These are phyloP conservation scores for Hypena proboscidalis DNA, from an alignment of 2,888 invertebrate genomes.

Conservation along the genomic window DNA sequence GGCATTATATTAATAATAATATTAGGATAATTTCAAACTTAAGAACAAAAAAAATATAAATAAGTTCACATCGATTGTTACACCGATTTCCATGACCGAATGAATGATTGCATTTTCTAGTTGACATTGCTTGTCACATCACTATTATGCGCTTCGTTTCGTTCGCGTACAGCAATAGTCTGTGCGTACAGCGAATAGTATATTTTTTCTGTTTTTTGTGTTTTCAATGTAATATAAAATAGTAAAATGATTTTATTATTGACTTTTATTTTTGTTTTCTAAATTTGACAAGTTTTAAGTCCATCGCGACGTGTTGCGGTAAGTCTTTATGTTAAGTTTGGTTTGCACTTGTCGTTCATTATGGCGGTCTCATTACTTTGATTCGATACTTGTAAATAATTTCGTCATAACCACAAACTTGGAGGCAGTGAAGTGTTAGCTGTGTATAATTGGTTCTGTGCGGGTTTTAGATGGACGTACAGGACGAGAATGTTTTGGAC, in stretches of 20 bases:
- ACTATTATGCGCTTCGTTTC: slow-evolving; percentile 64
- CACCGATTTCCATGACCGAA: slow-evolving; percentile 1
- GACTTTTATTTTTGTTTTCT: slow-evolving; percentile 59
- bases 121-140: slow-evolving; percentile 35
- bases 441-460: slow-evolving; percentile 18
- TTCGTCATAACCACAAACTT: slow-evolving; percentile 52
- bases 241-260: slow-evolving; percentile 68
- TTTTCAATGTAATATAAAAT: slow-evolving; percentile 60
- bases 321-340: slow-evolving; percentile 70
- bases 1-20: too few relatives aligned
- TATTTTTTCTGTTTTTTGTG: slow-evolving; percentile 62
- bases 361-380: slow-evolving; percentile 78
- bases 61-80: not conserved
- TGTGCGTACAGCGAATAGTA: slow-evolving; percentile 63
- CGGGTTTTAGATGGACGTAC: slow-evolving; percentile 78
- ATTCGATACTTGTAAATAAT: slow-evolving; percentile 57
- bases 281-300: slow-evolving; percentile 62
- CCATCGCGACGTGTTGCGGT: slow-evolving; percentile 79
- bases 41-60: not conserved
- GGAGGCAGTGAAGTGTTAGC: slow-evolving; percentile 17
- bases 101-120: not conserved
- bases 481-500: slow-evolving; percentile 84
- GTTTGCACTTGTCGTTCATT: slow-evolving; percentile 78
- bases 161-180: too few relatives aligned
- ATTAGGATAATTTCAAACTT: too few relatives aligned